Percentiles rank a stretch among this genome's conserved stretches.
These are phyloP conservation scores for Nesometra sesokonis DNA, from an alignment of 35 echinoderm and acorn worm genomes.

Conservation along the genomic window DNA sequence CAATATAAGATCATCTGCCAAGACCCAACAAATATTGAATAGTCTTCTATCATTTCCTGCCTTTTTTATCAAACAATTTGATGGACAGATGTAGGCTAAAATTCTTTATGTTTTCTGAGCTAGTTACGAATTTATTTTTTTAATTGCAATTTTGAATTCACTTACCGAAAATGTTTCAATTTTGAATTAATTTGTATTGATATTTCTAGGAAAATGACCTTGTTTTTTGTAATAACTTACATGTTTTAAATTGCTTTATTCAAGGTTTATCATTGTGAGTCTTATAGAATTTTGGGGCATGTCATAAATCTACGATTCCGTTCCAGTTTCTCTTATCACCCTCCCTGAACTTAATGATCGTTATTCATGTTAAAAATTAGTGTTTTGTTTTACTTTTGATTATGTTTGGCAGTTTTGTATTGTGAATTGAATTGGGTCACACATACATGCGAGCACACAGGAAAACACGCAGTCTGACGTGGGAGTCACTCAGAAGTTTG, in stretches of 20 bases:
- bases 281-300: neutral
- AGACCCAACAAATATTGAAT: neutral
- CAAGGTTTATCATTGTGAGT: neutral
- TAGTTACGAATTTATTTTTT: too few relatives aligned
- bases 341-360: neutral
- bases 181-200: neutral
- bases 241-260: neutral
- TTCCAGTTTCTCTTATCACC: neutral
- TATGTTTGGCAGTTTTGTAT: neutral
- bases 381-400: neutral
- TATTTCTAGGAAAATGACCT: neutral
- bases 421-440: neutral
- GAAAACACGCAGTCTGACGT: neutral
- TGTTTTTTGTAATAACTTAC: neutral
- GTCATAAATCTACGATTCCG: neutral
- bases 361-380: neutral
- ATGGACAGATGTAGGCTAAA: too few relatives aligned
- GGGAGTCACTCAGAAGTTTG: neutral
- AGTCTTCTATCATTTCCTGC: neutral
- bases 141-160: too few relatives aligned
- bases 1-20: neutral
- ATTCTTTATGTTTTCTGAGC: too few relatives aligned
- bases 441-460: neutral
- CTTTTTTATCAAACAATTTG: too few relatives aligned
- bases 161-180: neutral